Evolutionary conservation across 2,888 invertebrate genomes (phyloP), one percentile per base, ranked within the genome.

Genomic region (Dryadula phaetusa): DNA sequence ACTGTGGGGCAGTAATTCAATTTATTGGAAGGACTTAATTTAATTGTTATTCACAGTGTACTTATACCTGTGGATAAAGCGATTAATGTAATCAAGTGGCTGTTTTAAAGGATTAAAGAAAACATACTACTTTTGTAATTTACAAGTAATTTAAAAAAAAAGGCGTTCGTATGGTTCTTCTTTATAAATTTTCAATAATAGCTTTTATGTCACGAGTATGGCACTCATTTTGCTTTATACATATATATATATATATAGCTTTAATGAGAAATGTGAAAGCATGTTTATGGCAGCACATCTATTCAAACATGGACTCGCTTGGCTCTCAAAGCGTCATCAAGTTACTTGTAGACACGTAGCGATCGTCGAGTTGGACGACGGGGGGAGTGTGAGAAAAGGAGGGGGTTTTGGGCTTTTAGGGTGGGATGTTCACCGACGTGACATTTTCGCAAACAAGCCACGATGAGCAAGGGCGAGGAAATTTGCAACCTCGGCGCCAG

Each of bases 371-470:
- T 56, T 54, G 58, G 54, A 70, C 64, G 62, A 56, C 54, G 72
- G 72, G 60, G 71, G 46, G 71, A 73, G 72, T 73, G 68, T 72
- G 66, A 70, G 72, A 71, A 70, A 66, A 71, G 67, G 69, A 70
- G 71, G 69, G 72, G 70, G 70, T 54, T 70, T 69, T 73, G 74
- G 71, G 72, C 53, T 63, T 70, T 68, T 53, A 54, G 74, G 76
- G 74, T 69, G 76, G 77, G 74, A 77, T 77, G 74, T 77, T 77
- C 75, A 72, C 77, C 80, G 82, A 87, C 86, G 88, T 88, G 88
- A 87, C 86, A 88, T 87, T 87, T 84, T 86, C 84, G 83, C 85
- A 88, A 88, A 88, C 85, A 87, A 86, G 83, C 82, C 77, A 76
- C 79, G 80, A 80, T 76, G 71, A 79, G 74, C 76, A 78, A 78